These are phyloP conservation scores for Spodoptera exigua DNA, from an alignment of 2,888 invertebrate species.

Conservation along the genomic window DNA sequence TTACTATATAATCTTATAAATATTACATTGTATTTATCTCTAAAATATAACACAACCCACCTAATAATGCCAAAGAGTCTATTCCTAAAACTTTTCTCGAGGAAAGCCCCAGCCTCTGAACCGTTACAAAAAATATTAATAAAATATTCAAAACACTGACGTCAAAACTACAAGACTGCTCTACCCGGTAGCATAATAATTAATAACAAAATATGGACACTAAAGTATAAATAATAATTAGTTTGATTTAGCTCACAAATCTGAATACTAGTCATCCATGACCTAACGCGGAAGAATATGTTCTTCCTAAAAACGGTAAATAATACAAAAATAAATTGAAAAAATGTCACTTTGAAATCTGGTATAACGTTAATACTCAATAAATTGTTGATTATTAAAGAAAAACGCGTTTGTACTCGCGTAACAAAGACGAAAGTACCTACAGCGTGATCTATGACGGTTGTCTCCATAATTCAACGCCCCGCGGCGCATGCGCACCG, in stretches of 20 bases:
- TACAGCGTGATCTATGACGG: constrained; percentile 73
- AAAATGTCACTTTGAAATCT: constrained; percentile 35
- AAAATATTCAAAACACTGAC: too few species aligned
- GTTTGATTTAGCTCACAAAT: background rate
- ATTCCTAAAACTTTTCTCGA: too few species aligned
- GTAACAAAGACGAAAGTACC: constrained; percentile 66
- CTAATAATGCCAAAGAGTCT: too few species aligned
- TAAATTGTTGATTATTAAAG: constrained; percentile 61
- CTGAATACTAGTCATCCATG: constrained; percentile 2
- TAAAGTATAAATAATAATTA: constrained; percentile 15
- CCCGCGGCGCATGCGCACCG: constrained; percentile 70
- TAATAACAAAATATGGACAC: constrained; percentile 3
- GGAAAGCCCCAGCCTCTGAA: too few species aligned
- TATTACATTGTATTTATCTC: too few species aligned
- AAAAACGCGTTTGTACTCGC: constrained; percentile 60
- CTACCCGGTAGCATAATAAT: constrained; percentile 9
- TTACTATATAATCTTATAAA: too few species aligned
- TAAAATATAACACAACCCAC: too few species aligned
- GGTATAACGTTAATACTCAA: constrained; percentile 52
- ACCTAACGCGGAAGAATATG: constrained; percentile 13
- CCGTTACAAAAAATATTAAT: too few species aligned
- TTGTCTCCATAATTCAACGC: constrained; percentile 70
- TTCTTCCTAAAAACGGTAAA: constrained; percentile 19
- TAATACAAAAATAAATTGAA: constrained; percentile 11
- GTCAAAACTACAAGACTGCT: too few species aligned